phyloP scores from a whole-genome alignment of 2,113 vertebrate genomes.

The Cottus gobio region DNA sequence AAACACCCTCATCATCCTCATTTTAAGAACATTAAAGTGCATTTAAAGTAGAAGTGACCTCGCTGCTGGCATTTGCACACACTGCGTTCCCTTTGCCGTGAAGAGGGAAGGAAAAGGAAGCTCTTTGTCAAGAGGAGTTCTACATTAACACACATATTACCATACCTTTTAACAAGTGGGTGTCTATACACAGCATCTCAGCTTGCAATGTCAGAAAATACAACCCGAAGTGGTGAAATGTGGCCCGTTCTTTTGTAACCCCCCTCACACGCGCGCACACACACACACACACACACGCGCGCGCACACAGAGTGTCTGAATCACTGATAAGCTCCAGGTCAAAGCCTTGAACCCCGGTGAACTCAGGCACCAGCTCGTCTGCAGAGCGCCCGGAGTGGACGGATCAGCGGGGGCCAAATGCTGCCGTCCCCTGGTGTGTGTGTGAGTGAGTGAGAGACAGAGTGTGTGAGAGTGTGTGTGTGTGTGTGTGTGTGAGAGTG shows the following conservation, averaged over 20 bases:
- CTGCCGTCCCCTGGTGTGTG: slow-evolving; percentile 65
- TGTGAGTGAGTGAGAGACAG: slow-evolving; percentile 36
- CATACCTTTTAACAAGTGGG: slow-evolving; percentile 26
- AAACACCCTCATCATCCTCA: background rate
- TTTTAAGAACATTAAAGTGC: background rate
- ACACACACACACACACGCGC: slow-evolving; percentile 38
- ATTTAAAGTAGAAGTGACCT: no score
- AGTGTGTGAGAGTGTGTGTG: slow-evolving; percentile 18
- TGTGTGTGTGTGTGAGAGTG: slow-evolving; percentile 52
- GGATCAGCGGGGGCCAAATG: slow-evolving; percentile 69
- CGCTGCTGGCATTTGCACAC: background rate
- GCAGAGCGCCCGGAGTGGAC: slow-evolving; percentile 48
- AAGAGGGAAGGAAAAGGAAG: background rate
- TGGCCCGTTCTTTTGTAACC: slow-evolving; percentile 15
- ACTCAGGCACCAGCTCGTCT: slow-evolving; percentile 77
- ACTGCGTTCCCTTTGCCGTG: no score
- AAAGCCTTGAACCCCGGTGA: slow-evolving; percentile 68
- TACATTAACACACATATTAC: background rate
- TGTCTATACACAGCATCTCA: slow-evolving; percentile 22
- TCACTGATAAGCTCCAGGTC: slow-evolving; percentile 63
- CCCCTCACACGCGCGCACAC: background rate
- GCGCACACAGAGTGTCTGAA: slow-evolving; percentile 43
- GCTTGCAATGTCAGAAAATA: slow-evolving; percentile 22
- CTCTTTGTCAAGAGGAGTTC: background rate
- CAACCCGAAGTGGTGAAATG: slow-evolving; percentile 25